Conservation (phyloP, 35 echinoderm and acorn worm species). For the Diadema setosum region DNA sequence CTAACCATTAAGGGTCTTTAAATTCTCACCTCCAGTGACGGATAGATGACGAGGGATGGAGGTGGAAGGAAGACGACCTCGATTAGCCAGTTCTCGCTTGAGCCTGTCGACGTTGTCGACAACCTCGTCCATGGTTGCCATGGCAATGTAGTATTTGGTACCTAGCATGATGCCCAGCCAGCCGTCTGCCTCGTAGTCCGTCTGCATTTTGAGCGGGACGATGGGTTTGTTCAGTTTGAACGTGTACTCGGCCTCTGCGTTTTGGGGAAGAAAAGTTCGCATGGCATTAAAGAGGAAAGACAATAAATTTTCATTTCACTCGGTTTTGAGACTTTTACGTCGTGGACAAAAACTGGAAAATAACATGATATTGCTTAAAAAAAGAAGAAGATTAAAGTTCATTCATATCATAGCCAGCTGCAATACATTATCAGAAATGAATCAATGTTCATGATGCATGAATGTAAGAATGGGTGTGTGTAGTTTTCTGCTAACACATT, state of each 20-base stretch:
- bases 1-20: too few relatives aligned
- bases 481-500: too few relatives aligned
- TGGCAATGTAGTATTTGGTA: conserved; percentile 50
- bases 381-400: not conserved
- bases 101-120: conserved; percentile 6
- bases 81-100: conserved; percentile 12
- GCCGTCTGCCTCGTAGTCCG: conserved; percentile 57
- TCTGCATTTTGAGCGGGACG: conserved; percentile 45
- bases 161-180: conserved; percentile 71
- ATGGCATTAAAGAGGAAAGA: too few relatives aligned
- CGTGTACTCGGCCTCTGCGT: conserved; percentile 65
- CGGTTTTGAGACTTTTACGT: too few relatives aligned
- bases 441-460: too few relatives aligned
- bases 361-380: not conserved
- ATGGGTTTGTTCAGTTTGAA: conserved; percentile 63
- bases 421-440: too few relatives aligned
- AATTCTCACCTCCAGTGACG: too few relatives aligned
- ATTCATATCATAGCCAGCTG: too few relatives aligned
- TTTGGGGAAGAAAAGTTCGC: too few relatives aligned
- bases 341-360: not conserved
- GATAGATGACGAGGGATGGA: too few relatives aligned
- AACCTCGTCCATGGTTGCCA: not conserved
- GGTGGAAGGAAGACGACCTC: not conserved
- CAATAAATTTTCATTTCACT: too few relatives aligned
- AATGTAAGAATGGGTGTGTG: too few relatives aligned